Percentiles rank a stretch among this genome's conserved stretches.
Evolutionary conservation across 1,140 invertebrate species (phyloP).

Genomic region (Pararge aegeria): DNA sequence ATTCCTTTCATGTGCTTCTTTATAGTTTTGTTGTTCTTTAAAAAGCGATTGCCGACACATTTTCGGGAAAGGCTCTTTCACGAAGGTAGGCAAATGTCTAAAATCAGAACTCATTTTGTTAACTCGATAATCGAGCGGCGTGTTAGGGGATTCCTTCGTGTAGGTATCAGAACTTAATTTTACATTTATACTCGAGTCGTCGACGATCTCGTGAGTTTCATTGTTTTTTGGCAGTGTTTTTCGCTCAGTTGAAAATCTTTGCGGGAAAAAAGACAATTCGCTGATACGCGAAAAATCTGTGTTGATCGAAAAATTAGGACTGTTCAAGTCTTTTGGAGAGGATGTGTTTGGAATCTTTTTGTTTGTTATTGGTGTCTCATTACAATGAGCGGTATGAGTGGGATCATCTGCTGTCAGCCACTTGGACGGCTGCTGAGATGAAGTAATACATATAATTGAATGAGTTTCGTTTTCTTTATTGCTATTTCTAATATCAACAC

Average conservation of each 20-base stretch:
- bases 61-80: slow-evolving; percentile 45
- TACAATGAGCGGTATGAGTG: slow-evolving; percentile 32
- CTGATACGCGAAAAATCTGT: slow-evolving; percentile 71
- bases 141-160: slow-evolving; percentile 73
- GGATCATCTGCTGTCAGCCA: slow-evolving; percentile 53
- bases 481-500: slow-evolving; percentile 46
- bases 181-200: slow-evolving; percentile 39
- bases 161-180: slow-evolving; percentile 72
- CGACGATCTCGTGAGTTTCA: slow-evolving; percentile 60
- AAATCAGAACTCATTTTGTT: slow-evolving; percentile 36
- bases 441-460: slow-evolving; percentile 57
- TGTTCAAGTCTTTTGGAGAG: slow-evolving; percentile 69
- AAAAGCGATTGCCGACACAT: slow-evolving; percentile 63
- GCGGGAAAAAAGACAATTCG: slow-evolving; percentile 70
- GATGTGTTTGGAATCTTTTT: slow-evolving; percentile 70
- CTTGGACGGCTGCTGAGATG: slow-evolving; percentile 48
- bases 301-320: slow-evolving; percentile 70
- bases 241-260: slow-evolving; percentile 73
- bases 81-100: slow-evolving; percentile 33
- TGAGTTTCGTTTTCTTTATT: slow-evolving; percentile 67
- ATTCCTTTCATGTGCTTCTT: slow-evolving; percentile 41
- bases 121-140: slow-evolving; percentile 39
- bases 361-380: slow-evolving; percentile 45
- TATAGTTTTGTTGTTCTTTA: slow-evolving; percentile 47
- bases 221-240: slow-evolving; percentile 61